phyloP scores from a whole-genome alignment of 2,888 invertebrate species.

The Microplitis deprimator region DNA sequence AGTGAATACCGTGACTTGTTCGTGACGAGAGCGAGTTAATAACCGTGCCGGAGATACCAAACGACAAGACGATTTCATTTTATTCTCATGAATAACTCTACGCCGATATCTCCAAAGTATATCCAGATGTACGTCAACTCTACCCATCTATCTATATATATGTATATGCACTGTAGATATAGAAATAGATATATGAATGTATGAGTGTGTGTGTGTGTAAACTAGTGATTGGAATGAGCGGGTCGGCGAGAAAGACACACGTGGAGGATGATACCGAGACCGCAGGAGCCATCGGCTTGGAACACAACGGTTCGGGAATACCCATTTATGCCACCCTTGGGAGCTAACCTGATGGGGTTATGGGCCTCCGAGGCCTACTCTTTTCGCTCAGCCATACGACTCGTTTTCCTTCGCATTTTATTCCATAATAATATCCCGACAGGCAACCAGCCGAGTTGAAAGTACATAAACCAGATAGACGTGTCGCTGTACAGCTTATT shows the following conservation, averaged over 20 bases:
- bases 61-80: constrained; percentile 63
- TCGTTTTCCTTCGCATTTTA: constrained; percentile 69
- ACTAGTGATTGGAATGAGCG: constrained; percentile 36
- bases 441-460: constrained; percentile 30
- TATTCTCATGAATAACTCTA: constrained; percentile 51
- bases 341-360: constrained; percentile 75
- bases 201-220: not conserved
- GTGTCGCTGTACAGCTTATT: not conserved
- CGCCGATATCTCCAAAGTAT: constrained; percentile 15
- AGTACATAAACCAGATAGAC: constrained; percentile 11
- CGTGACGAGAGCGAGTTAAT: constrained; percentile 57
- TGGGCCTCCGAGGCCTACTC: constrained; percentile 74
- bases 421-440: constrained; percentile 66
- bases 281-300: constrained; percentile 58
- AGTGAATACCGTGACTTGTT: constrained; percentile 39
- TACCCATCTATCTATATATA: constrained; percentile 1
- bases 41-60: constrained; percentile 54
- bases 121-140: not conserved
- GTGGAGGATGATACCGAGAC: constrained; percentile 50
- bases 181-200: not conserved
- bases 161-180: not conserved
- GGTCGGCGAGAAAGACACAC: constrained; percentile 40
- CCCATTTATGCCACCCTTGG: constrained; percentile 66
- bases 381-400: constrained; percentile 64
- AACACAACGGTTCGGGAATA: constrained; percentile 49